These are phyloP conservation scores for Sturmia bella DNA, from an alignment of 2,888 invertebrate species.

Conservation along the genomic window DNA sequence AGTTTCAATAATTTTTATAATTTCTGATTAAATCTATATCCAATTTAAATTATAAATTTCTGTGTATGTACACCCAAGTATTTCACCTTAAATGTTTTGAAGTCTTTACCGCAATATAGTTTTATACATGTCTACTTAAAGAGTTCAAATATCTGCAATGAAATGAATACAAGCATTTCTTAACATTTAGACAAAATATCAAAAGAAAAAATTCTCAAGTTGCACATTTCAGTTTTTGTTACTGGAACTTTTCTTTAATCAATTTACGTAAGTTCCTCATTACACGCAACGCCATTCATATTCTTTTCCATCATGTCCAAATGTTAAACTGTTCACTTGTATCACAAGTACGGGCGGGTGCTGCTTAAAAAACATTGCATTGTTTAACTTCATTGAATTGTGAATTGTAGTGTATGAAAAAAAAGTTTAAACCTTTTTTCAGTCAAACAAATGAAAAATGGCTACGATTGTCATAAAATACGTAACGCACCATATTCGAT, in stretches of 20 bases:
- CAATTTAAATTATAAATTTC: neutral
- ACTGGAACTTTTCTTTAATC: conserved; percentile 54
- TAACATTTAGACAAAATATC: conserved; percentile 8
- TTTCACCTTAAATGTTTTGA: conserved; percentile 39
- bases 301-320: conserved; percentile 16
- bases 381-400: conserved; percentile 60
- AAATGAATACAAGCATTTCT: conserved; percentile 27
- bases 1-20: too few species aligned
- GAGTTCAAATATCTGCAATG: conserved; percentile 24
- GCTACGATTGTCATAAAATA: conserved; percentile 53
- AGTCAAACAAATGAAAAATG: conserved; percentile 2
- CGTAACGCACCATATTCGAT: conserved; percentile 43
- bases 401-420: conserved; percentile 31
- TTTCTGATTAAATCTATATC: too few species aligned
- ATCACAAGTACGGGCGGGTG: conserved; percentile 42
- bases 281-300: conserved; percentile 39
- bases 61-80: neutral
- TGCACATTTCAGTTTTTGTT: conserved; percentile 47
- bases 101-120: conserved; percentile 45
- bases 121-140: conserved; percentile 10
- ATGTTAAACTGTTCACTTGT: conserved; percentile 39
- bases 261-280: conserved; percentile 60
- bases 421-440: conserved; percentile 26
- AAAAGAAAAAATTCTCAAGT: conserved; percentile 22
- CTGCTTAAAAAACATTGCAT: conserved; percentile 51